These are phyloP conservation scores for Sitta carolinensis DNA, from an alignment of 2,797 vertebrate genomes.

Conservation along the genomic window DNA sequence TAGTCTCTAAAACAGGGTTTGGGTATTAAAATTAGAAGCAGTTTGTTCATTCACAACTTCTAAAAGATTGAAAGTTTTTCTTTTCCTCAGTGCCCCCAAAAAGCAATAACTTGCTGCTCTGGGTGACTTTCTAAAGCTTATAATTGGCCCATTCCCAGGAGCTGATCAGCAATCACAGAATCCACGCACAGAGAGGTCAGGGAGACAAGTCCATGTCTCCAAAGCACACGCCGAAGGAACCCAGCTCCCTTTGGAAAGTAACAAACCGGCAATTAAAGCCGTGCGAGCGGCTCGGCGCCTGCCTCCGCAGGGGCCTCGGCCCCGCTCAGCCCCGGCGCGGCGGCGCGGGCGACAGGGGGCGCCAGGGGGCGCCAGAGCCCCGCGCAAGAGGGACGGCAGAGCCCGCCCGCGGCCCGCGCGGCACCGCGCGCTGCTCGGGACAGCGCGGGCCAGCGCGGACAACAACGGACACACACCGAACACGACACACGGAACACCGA, in stretches of 20 bases:
- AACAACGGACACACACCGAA: too few species aligned
- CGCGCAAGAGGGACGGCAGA: not conserved
- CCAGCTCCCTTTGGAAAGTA: not conserved
- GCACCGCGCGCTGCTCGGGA: too few species aligned
- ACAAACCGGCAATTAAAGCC: slow-evolving; percentile 19
- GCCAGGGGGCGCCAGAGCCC: not conserved
- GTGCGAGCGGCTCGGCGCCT: not conserved
- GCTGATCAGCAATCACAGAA: slow-evolving; percentile 28
- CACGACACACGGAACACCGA: too few species aligned
- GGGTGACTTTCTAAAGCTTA: slow-evolving; percentile 27
- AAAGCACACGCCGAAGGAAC: not conserved
- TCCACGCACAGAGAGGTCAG: not conserved
- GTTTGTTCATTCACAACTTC: not conserved
- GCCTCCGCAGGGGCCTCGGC: too few species aligned
- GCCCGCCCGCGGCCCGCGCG: too few species aligned
- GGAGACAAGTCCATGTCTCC: slow-evolving; percentile 5
- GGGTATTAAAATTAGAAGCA: not conserved
- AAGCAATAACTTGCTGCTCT: slow-evolving; percentile 33
- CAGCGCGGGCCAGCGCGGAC: too few species aligned
- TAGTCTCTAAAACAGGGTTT: not conserved
- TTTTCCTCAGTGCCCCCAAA: not conserved
- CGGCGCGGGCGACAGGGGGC: not conserved
- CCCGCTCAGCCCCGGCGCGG: too few species aligned
- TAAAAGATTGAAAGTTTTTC: not conserved
- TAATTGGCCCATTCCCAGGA: slow-evolving; percentile 35